Evolutionary conservation across 2,888 invertebrate species (phyloP).

Genomic region (Aradus depressus): DNA sequence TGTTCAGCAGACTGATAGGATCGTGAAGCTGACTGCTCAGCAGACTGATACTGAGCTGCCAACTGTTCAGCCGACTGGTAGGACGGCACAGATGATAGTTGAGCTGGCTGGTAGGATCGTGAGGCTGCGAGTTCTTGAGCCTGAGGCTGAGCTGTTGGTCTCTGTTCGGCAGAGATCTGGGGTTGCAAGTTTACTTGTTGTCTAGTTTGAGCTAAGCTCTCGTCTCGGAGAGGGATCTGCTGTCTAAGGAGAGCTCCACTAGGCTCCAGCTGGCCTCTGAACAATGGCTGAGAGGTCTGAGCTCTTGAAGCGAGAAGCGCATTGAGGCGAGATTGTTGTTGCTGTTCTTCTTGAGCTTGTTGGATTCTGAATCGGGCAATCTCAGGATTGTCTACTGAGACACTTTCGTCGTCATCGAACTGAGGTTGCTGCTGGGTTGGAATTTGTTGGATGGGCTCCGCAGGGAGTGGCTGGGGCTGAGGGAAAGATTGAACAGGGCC

Average conservation of each 20-base stretch:
- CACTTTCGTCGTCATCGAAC: conserved; percentile 28
- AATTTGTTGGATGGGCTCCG: conserved; percentile 13
- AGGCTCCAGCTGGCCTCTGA: no score
- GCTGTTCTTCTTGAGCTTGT: neutral
- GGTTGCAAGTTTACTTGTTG: neutral
- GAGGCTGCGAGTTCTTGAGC: neutral
- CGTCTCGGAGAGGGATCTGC: neutral
- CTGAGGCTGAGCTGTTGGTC: neutral
- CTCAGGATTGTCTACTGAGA: conserved; percentile 30
- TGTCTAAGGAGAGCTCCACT: neutral
- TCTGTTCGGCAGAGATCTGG: neutral
- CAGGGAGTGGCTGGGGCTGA: conserved; percentile 12
- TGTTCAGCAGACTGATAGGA: no score
- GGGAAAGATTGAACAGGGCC: conserved; percentile 11
- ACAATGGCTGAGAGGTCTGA: no score
- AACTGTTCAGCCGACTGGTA: no score
- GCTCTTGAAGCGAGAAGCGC: no score
- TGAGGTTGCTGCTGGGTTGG: conserved; percentile 21
- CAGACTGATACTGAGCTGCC: no score
- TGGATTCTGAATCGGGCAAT: conserved; percentile 14
- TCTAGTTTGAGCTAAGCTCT: neutral
- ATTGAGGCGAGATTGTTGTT: neutral
- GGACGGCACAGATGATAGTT: no score
- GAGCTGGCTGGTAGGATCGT: neutral
- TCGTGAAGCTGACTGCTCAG: no score